These are phyloP conservation scores for Callimorpha dominula DNA, from an alignment of 2,888 invertebrate genomes.

Conservation along the genomic window DNA sequence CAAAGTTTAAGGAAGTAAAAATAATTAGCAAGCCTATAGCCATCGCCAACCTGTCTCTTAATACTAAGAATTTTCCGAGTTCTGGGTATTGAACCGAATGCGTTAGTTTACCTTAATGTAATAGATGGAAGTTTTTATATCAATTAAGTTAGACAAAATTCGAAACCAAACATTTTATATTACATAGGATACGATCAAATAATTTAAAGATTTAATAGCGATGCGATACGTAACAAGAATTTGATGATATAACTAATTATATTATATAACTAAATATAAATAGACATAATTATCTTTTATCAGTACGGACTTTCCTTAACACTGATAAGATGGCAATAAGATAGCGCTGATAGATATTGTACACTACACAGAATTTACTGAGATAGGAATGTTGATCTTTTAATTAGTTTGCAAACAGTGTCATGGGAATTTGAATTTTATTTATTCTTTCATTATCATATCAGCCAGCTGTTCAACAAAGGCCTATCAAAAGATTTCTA, in stretches of 20 bases:
- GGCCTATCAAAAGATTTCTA: background rate
- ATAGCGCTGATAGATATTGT: constrained; percentile 26
- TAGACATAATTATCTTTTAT: constrained; percentile 28
- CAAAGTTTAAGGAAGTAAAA: no score
- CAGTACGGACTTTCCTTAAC: constrained; percentile 23
- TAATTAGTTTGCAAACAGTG: background rate
- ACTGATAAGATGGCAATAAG: constrained; percentile 46
- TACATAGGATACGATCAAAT: no score
- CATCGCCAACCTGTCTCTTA: no score
- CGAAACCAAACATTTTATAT: no score
- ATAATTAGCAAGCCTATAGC: no score
- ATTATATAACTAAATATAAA: background rate
- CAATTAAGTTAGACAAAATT: no score
- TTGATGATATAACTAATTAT: background rate
- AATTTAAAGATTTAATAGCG: background rate
- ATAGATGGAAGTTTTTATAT: no score
- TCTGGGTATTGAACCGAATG: no score
- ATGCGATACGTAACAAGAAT: background rate
- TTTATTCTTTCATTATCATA: background rate
- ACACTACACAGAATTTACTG: constrained; percentile 15
- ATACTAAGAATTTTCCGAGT: no score
- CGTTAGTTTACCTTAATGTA: no score
- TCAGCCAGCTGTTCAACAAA: background rate
- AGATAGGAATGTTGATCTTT: constrained; percentile 10
- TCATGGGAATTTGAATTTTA: background rate